Evolutionary conservation across 2,797 vertebrate genomes (phyloP).

Genomic region (Cyclura pinguis): DNA sequence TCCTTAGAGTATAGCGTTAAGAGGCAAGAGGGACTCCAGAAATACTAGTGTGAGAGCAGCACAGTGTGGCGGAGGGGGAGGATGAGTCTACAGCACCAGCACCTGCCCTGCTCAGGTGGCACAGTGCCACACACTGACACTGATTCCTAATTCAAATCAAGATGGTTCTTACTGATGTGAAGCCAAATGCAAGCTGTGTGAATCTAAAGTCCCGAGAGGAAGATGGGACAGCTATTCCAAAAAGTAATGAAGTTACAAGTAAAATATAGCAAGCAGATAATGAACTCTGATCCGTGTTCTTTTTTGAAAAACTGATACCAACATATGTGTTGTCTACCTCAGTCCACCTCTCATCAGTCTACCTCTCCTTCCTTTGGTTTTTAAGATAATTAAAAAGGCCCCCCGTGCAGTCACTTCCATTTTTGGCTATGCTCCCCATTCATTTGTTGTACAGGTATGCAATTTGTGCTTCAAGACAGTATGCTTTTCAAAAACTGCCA

Average conservation of each 20-base stretch:
- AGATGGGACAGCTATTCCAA: background rate
- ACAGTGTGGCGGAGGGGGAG: background rate
- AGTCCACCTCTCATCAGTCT: too few species aligned
- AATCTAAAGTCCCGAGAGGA: background rate
- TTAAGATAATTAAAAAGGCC: conserved; percentile 18
- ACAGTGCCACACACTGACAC: background rate
- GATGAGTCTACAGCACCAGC: background rate
- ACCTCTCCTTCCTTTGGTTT: conserved; percentile 18
- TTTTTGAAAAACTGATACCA: background rate
- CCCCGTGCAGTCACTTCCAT: conserved; percentile 3
- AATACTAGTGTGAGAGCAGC: background rate
- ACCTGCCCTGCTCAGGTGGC: background rate
- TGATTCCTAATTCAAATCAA: background rate
- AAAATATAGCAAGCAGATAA: background rate
- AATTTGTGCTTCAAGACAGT: conserved; percentile 13
- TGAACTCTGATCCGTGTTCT: background rate
- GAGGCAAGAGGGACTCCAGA: too few species aligned
- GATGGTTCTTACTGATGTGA: background rate
- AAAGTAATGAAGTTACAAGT: background rate
- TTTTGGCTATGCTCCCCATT: conserved; percentile 5
- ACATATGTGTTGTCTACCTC: background rate
- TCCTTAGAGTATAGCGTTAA: too few species aligned
- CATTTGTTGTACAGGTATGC: background rate
- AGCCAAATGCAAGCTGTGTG: background rate
- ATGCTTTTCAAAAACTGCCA: background rate